Evolutionary conservation across 2,888 invertebrate genomes (phyloP), one percentile per base, ranked within the genome.

Genomic region (Cephonodes hylas): DNA sequence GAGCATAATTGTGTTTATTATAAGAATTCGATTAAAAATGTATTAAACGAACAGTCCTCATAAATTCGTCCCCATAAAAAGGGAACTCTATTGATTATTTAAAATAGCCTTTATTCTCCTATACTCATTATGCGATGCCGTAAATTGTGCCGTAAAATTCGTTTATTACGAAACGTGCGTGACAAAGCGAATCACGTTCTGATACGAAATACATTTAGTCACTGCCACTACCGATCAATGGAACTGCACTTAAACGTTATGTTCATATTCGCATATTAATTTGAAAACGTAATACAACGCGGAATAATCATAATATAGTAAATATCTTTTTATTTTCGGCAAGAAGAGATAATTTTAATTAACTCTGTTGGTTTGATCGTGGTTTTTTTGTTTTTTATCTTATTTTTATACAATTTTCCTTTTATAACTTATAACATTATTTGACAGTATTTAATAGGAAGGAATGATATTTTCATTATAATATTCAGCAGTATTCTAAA

Each of bases 131-230:
- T 53, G 15, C 48, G 48, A 53, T 25, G 27, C 15, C 48, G 48
- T 53, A 53, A 53, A 53, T 27, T 53, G 48, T 27, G 48, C 8
- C 48, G 27, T 53, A 53, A 53, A 53, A 53, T 15, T 53, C 38
- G 38, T 27, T 27, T 53, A 27, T 53, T 27, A 53, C 48, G 10
- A 53, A 53, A 27, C 27, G 48, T 53, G 27, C 48, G 48, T 53
- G 48, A 53, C 27, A 18, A 25, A 23, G 22, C 22, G 45, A 53
- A 53, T 53, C 48, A 53, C 48, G 27, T 53, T 53, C 27, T 8
- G 27, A 53, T 53, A 25, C 27, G 27, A 18, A 27, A 18, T 27
- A 27, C 27, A 38, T 53, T 27, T 27, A 53, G 48, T 27, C 15
- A 27, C 15, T 27, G 22, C 7, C 22, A 0, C n/a, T 53, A 18